Conservation (phyloP, 23 tunicate genomes). For the Halocynthia roretzi region DNA sequence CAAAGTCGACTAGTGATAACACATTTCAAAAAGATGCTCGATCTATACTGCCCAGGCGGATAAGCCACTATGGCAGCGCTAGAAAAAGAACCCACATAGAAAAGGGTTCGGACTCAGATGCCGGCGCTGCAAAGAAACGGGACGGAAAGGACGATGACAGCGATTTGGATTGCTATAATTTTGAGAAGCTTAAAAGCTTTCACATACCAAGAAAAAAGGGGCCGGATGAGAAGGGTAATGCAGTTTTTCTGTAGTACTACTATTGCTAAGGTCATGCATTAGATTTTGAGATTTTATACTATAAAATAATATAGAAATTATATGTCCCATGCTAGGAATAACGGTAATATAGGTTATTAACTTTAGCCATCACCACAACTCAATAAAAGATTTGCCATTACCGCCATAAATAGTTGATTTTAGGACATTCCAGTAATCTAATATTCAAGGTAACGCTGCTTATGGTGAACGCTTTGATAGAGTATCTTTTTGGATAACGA, state of each 20-base stretch:
- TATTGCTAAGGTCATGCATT: too few species aligned
- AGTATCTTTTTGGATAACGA: neutral
- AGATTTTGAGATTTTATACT: too few species aligned
- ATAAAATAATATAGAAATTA: too few species aligned
- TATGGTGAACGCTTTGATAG: constrained; percentile 1
- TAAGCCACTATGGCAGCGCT: constrained; percentile 2
- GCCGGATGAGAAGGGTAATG: constrained; percentile 55
- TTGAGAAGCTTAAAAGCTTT: constrained; percentile 69
- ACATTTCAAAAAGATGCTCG: neutral
- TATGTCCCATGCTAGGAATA: too few species aligned
- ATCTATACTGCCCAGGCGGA: neutral
- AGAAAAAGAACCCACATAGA: neutral
- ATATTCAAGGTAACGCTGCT: neutral
- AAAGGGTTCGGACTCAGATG: neutral
- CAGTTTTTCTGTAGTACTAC: neutral
- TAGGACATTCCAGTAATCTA: neutral
- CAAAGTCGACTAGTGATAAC: neutral
- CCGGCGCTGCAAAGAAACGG: neutral
- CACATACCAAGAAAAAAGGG: constrained; percentile 85
- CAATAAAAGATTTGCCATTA: too few species aligned
- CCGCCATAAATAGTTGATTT: too few species aligned
- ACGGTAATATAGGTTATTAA: too few species aligned
- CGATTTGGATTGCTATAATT: constrained; percentile 39
- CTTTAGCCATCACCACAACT: too few species aligned
- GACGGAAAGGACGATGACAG: constrained; percentile 11